phyloP scores from a whole-genome alignment of 2,888 invertebrate genomes.

The Rotaria magnacalcarata region DNA sequence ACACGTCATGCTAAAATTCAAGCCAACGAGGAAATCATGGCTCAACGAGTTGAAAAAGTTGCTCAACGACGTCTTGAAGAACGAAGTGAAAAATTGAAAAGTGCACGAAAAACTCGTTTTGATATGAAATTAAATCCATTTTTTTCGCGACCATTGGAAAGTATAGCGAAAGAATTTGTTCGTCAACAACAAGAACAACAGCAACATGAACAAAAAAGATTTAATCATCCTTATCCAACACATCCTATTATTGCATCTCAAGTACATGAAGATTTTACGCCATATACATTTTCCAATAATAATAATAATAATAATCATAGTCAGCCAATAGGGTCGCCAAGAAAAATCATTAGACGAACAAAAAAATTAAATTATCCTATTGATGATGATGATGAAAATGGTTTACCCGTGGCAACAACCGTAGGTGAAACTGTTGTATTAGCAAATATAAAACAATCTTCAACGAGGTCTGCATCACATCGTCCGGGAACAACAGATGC shows the following conservation, averaged over 20 bases:
- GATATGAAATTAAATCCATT: conserved; percentile 10
- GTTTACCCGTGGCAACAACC: background rate
- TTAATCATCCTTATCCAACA: background rate
- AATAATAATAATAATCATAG: too few species aligned
- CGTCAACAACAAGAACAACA: background rate
- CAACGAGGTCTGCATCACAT: background rate
- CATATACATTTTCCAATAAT: background rate
- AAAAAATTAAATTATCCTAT: background rate
- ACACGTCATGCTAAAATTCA: background rate
- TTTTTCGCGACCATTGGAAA: conserved; percentile 4
- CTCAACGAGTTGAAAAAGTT: conserved; percentile 11
- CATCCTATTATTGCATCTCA: background rate
- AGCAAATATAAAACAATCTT: background rate
- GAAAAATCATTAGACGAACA: background rate
- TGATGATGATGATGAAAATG: background rate
- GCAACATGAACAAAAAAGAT: background rate
- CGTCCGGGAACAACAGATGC: background rate
- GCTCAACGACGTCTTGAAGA: conserved; percentile 13
- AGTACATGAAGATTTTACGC: background rate
- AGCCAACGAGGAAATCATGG: background rate
- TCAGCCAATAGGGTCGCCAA: too few species aligned
- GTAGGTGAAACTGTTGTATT: background rate
- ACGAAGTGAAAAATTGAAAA: background rate
- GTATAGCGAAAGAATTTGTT: background rate
- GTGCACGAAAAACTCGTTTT: background rate